Percentiles rank a stretch among this genome's conserved stretches.
phyloP scores from a whole-genome alignment of 2,113 vertebrate genomes.

The Edolisoma coerulescens region DNA sequence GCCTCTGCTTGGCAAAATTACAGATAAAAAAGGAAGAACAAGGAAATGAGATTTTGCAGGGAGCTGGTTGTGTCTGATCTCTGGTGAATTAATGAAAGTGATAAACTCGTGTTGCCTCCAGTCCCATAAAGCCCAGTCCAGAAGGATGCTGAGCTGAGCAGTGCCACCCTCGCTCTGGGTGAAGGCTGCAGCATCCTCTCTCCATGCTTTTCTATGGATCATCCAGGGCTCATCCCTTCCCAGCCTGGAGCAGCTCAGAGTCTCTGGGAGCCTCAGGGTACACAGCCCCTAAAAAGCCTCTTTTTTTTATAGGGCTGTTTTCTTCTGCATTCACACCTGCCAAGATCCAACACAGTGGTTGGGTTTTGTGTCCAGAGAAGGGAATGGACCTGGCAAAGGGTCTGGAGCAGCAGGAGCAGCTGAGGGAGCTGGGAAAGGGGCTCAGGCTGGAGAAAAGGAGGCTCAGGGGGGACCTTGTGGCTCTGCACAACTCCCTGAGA shows the following conservation, averaged over 20 bases:
- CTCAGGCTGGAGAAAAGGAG: background rate
- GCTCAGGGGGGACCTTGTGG: background rate
- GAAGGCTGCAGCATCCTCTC: background rate
- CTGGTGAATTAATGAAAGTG: background rate
- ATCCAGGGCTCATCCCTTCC: background rate
- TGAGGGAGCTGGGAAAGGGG: background rate
- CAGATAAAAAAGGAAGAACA: background rate
- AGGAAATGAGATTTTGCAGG: background rate
- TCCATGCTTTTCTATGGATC: background rate
- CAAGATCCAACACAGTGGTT: background rate
- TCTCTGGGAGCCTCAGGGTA: fast-evolving
- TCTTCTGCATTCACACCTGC: background rate
- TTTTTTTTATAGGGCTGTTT: background rate
- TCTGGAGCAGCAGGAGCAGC: fast-evolving
- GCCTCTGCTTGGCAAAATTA: background rate
- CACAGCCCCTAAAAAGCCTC: background rate
- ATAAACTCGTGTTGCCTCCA: fast-evolving
- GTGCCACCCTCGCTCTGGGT: fast-evolving
- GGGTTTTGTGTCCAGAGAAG: background rate
- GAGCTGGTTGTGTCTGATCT: background rate
- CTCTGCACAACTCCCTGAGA: background rate
- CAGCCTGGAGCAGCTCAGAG: background rate
- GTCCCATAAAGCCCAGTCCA: background rate
- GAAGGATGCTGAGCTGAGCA: background rate
- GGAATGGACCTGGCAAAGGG: background rate